Evolutionary conservation across 2,797 vertebrate species (phyloP), one percentile per base, ranked within the genome.

Genomic region (Psittacula derbiana): DNA sequence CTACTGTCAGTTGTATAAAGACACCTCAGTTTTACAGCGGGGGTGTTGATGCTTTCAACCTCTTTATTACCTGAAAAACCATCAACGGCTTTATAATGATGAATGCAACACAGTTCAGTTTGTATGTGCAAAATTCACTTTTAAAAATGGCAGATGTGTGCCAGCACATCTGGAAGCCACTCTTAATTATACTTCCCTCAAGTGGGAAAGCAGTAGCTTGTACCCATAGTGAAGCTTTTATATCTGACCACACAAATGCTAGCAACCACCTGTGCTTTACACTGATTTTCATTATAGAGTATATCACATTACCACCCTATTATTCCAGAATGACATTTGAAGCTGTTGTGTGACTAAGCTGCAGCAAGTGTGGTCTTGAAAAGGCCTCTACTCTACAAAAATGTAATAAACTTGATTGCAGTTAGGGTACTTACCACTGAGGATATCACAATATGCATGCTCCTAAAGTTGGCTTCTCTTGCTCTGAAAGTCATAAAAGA

Each of bases 81-180:
- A 97, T 95, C 96, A 96, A 82, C 87, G 75, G 86, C 49, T 76
- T 91, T 90, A 43, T 86, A 92, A 92, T 5, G 47, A 88, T n/a
- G 91, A 96, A 83, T 24, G 43, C 71, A 95, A 92, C 43, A 76
- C 64, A 89, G 83, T 82, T 86, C 88, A 55, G 46, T 84, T 93
- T 76, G 87, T 71, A 90, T 91, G 80, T 95, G 75, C 17, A 90
- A 96, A 96, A 94, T 87, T 96, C 47, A 75, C 66, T 52, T 92
- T 96, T 91, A 33, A 93, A 93, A 95, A 90, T 5, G 50, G 66
- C 88, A 96, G 86, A 91, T 96, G 92, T 92, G 67, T 81, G 95
- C 92, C 87, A 96, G 84, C 80, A 97, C 96, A 98, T 97, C 97
- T 97, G 96, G 96, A 97, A 97, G 96, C 90, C 80, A 86, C 87